Conservation (phyloP, 64 coral and sea anemone genomes). For the Porites australiensis region DNA sequence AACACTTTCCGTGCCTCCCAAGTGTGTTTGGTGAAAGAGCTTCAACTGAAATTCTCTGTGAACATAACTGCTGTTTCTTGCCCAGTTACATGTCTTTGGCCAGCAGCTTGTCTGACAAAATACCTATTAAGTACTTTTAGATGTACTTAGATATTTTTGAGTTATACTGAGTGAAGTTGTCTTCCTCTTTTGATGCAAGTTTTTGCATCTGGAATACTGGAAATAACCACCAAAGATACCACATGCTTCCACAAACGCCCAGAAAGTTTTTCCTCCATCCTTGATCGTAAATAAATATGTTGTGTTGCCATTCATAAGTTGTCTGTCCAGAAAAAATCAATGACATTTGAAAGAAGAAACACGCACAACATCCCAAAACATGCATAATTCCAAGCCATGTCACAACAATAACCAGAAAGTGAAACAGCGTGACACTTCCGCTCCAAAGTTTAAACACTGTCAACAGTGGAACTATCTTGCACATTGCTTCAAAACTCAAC, state of each 20-base stretch:
- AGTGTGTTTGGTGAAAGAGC: no score
- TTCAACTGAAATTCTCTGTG: no score
- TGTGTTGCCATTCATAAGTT: constrained; percentile 88
- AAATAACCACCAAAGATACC: constrained; percentile 90
- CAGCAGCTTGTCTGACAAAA: background rate
- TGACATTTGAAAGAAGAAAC: constrained; percentile 83
- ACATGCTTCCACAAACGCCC: constrained; percentile 71
- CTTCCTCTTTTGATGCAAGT: constrained; percentile 29
- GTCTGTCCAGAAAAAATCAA: constrained; percentile 83
- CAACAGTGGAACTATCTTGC: constrained; percentile 65
- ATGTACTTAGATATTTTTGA: constrained; percentile 41
- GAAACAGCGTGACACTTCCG: constrained; percentile 74
- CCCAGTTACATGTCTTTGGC: background rate
- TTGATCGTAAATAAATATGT: constrained; percentile 66
- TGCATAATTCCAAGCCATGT: constrained; percentile 88
- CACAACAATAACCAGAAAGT: constrained; percentile 67
- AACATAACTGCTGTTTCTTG: no score
- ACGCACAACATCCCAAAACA: constrained; percentile 63
- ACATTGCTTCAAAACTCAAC: constrained; percentile 81
- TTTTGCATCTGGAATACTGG: constrained; percentile 40
- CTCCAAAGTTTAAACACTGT: constrained; percentile 88
- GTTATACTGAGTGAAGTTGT: background rate
- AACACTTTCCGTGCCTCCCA: no score
- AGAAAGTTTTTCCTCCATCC: constrained; percentile 84
- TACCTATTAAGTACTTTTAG: background rate